Conservation (phyloP, 2,888 invertebrate genomes). For the Macropis europaea region DNA sequence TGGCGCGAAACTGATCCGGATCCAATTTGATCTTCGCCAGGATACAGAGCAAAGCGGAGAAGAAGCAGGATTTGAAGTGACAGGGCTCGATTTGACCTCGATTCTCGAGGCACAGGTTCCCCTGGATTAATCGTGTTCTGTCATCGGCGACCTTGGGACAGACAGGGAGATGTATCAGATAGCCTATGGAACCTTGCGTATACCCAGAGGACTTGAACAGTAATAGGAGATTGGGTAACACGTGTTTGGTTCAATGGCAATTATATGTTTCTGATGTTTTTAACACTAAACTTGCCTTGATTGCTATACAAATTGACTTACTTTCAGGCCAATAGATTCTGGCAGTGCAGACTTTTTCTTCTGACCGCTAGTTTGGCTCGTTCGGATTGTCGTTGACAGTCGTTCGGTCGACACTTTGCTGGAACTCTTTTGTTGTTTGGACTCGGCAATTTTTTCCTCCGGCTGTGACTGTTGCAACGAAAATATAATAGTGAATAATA, state of each 20-base stretch:
- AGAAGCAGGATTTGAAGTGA: constrained; percentile 73
- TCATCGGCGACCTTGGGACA: constrained; percentile 51
- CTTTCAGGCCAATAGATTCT: constrained; percentile 61
- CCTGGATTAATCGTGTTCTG: constrained; percentile 65
- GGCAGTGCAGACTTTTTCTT: constrained; percentile 18
- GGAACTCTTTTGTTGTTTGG: background rate
- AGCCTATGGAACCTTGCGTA: too few relatives aligned
- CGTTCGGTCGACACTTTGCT: background rate
- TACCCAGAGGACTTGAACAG: too few relatives aligned
- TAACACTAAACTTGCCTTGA: background rate
- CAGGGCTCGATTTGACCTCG: constrained; percentile 51
- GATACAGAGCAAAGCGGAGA: constrained; percentile 70
- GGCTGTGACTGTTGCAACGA: background rate
- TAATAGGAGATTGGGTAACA: too few relatives aligned
- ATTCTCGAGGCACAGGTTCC: constrained; percentile 58
- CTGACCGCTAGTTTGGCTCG: background rate
- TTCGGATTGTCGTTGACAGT: constrained; percentile 19
- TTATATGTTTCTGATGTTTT: too few relatives aligned
- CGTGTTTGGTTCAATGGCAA: too few relatives aligned
- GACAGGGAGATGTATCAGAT: background rate
- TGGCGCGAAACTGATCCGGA: constrained; percentile 59
- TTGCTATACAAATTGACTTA: constrained; percentile 33
- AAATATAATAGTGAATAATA: background rate
- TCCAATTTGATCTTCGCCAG: constrained; percentile 68
- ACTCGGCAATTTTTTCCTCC: constrained; percentile 9